A percentile compares a stretch with the other conserved stretches of the same genome.
phyloP scores from a whole-genome alignment of 2,113 vertebrate genomes.

The Balaeniceps rex region DNA sequence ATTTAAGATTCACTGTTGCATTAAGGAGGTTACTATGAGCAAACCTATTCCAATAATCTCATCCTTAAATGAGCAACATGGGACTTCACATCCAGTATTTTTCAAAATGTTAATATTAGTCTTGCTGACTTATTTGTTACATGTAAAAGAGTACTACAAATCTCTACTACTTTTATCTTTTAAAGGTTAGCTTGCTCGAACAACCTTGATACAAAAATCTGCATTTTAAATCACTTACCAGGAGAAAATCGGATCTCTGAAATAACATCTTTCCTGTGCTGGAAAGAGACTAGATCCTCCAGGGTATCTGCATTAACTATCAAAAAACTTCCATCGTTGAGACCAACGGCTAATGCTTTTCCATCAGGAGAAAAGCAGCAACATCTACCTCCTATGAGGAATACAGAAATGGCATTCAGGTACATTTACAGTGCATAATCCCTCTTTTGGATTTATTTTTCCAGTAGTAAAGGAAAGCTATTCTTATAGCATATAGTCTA shows the following conservation, averaged over 20 bases:
- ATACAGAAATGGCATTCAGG: neutral
- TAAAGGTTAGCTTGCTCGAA: neutral
- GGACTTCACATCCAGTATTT: neutral
- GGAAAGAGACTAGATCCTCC: constrained; percentile 97
- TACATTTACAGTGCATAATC: neutral
- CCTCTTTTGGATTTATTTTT: neutral
- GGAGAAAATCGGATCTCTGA: constrained; percentile 98
- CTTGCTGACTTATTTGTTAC: neutral
- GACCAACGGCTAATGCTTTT: constrained; percentile 93
- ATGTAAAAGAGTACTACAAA: neutral
- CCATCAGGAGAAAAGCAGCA: constrained; percentile 98
- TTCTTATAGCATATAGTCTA: neutral
- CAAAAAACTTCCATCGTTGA: constrained; percentile 95
- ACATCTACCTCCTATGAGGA: constrained; percentile 88
- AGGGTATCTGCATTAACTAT: constrained; percentile 97
- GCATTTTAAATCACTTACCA: constrained; percentile 72
- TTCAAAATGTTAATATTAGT: neutral
- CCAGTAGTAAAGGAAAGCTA: neutral
- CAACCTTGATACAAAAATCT: neutral
- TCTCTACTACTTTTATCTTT: neutral
- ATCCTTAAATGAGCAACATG: neutral
- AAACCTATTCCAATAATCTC: neutral
- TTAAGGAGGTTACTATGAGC: neutral
- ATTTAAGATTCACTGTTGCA: neutral
- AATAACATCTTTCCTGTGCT: constrained; percentile 95